Conservation (phyloP, 2,113 vertebrate species). For the Mesoclemmys tuberculata region DNA sequence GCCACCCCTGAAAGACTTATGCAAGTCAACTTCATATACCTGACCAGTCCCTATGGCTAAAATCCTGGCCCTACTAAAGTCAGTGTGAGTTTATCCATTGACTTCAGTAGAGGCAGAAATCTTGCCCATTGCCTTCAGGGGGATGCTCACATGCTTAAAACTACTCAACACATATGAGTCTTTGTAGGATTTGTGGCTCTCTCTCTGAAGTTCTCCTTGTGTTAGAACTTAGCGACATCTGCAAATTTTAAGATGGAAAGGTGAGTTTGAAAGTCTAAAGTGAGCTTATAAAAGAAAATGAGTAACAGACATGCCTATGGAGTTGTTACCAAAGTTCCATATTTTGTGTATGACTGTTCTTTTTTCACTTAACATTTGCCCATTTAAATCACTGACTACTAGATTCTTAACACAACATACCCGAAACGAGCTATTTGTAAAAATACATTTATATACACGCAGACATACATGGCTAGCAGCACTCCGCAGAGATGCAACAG, state of each 20-base stretch:
- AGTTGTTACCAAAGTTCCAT: background rate
- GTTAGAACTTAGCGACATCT: background rate
- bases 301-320: background rate
- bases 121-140: background rate
- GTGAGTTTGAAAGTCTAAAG: background rate
- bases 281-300: background rate
- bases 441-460: background rate
- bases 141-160: background rate
- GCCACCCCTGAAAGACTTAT: background rate
- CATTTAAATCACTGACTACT: background rate
- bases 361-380: background rate
- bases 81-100: background rate
- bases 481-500: constrained; percentile 92
- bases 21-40: background rate
- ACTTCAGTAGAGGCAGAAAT: background rate
- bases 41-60: background rate
- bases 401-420: background rate
- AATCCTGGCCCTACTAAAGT: background rate
- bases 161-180: background rate
- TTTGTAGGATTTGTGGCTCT: background rate
- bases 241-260: background rate
- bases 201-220: background rate
- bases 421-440: no score
- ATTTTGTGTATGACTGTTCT: background rate
- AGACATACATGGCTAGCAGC: constrained; percentile 92